These are phyloP conservation scores for Aptenodytes patagonicus DNA, from an alignment of 2,113 vertebrate species.

Conservation along the genomic window DNA sequence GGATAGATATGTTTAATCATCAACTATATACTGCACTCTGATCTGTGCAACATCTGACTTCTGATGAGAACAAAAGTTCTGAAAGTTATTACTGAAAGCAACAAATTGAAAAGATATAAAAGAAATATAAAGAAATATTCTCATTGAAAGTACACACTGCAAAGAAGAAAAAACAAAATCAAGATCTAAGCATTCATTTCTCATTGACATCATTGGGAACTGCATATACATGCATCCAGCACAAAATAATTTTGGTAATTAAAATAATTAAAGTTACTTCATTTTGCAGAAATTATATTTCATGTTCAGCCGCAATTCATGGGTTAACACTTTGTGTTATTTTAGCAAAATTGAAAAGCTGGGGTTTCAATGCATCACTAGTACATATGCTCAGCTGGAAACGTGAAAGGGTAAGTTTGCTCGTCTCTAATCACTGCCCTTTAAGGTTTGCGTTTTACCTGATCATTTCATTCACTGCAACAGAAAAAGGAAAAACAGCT, in stretches of 20 bases:
- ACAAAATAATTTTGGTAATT: not conserved
- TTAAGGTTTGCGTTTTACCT: not conserved
- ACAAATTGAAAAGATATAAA: not conserved
- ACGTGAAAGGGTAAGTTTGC: not conserved
- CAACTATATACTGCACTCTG: not conserved
- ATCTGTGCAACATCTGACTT: not conserved
- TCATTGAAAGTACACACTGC: not conserved
- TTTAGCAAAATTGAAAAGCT: not conserved
- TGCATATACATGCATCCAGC: not conserved
- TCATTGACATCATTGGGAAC: not conserved
- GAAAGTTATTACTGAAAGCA: not conserved
- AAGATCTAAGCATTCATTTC: not conserved
- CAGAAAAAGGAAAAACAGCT: not conserved
- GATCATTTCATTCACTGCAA: not conserved
- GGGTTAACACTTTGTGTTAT: not conserved
- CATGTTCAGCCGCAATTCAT: not conserved
- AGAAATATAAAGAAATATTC: not conserved
- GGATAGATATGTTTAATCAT: not conserved
- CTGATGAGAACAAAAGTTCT: not conserved
- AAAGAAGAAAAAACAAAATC: not conserved
- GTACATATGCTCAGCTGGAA: not conserved
- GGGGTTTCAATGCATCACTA: not conserved
- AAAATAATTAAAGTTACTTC: conserved; percentile 17
- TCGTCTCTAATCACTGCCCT: not conserved
- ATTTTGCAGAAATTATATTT: not conserved